A percentile compares a stretch with the other conserved stretches of the same genome.
phyloP scores from a whole-genome alignment of 2,113 vertebrate genomes.

The Promerops cafer region DNA sequence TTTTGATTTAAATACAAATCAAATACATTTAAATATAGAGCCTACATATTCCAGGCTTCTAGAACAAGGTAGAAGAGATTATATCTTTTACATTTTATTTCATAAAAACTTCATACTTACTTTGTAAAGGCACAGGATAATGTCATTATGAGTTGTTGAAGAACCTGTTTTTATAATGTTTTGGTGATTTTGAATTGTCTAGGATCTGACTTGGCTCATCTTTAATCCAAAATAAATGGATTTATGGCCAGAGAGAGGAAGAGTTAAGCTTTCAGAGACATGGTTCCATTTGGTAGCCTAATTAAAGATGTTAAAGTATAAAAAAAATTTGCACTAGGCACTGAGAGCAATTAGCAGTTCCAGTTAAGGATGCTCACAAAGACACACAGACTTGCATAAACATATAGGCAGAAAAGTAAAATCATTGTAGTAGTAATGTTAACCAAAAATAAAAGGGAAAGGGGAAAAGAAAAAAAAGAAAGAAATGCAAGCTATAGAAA shows the following conservation, averaged over 20 bases:
- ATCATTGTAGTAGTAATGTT: background rate
- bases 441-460: background rate
- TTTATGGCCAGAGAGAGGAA: background rate
- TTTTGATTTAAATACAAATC: too few species aligned
- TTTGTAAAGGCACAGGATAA: background rate
- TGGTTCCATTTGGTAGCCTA: background rate
- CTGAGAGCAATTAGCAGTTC: background rate
- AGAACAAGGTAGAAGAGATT: background rate
- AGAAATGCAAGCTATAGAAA: background rate
- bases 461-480: accelerated
- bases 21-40: background rate
- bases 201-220: background rate
- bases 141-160: background rate
- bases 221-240: background rate
- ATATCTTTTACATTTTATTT: background rate
- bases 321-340: background rate
- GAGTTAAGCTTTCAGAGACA: background rate
- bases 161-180: background rate
- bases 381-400: background rate
- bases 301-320: background rate
- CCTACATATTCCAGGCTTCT: background rate
- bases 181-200: background rate
- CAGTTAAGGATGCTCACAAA: background rate
- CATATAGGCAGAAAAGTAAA: background rate
- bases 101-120: background rate